Percentiles rank a stretch among this genome's conserved stretches.
phyloP scores from a whole-genome alignment of 2,113 vertebrate genomes.

The Microcebus griseorufus region DNA sequence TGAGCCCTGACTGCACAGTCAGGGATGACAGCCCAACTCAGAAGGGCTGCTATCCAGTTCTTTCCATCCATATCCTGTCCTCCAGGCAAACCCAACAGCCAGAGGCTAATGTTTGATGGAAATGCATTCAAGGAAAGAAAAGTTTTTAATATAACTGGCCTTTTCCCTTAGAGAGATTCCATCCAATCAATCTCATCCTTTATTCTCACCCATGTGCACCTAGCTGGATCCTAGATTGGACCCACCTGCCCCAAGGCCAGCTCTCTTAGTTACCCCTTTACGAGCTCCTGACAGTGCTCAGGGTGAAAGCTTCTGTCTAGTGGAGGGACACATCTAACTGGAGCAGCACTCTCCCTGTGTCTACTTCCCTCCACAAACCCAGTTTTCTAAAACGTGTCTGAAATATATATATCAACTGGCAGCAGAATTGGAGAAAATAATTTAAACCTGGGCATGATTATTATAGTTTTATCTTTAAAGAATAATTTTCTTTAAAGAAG shows the following conservation, averaged over 20 bases:
- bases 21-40: background rate
- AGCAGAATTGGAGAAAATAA: background rate
- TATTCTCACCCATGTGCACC: background rate
- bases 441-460: background rate
- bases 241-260: background rate
- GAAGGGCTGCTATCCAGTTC: background rate
- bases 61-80: background rate
- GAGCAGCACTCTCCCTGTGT: background rate
- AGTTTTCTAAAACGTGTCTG: background rate
- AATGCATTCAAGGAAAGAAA: background rate
- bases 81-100: background rate
- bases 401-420: background rate
- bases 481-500: background rate
- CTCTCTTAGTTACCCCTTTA: background rate
- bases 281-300: background rate
- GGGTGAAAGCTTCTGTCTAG: background rate
- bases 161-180: background rate
- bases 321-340: background rate
- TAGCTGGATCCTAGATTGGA: background rate
- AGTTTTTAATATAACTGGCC: background rate
- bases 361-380: background rate
- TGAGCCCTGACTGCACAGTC: background rate
- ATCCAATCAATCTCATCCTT: background rate
- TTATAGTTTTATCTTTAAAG: background rate
- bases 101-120: background rate